These are phyloP conservation scores for Mixornis gularis DNA, from an alignment of 2,113 vertebrate species.

Conservation along the genomic window DNA sequence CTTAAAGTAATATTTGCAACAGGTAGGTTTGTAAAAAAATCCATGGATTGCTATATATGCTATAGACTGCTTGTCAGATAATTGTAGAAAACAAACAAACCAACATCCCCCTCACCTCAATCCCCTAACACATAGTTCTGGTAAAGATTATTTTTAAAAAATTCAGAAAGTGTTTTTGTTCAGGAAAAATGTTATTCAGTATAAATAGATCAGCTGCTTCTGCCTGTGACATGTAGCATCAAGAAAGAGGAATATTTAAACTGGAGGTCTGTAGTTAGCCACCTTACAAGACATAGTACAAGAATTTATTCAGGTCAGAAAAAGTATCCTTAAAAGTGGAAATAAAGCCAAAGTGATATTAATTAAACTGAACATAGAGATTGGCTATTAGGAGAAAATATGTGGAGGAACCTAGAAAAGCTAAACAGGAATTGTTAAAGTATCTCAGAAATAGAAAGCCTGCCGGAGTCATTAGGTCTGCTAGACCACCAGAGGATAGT, in stretches of 20 bases:
- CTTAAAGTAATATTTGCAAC: not conserved
- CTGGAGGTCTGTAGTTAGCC: not conserved
- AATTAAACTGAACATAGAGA: slow-evolving; percentile 7
- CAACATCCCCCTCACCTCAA: not conserved
- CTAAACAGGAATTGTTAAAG: not conserved
- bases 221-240: not conserved
- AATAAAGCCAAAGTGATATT: not conserved
- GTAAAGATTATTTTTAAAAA: not conserved
- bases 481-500: slow-evolving; percentile 17
- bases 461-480: slow-evolving; percentile 2
- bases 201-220: not conserved
- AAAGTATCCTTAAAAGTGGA: slow-evolving; percentile 7
- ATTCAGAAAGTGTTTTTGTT: not conserved
- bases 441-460: not conserved
- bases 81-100: not conserved
- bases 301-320: slow-evolving; percentile 27
- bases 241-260: slow-evolving; percentile 1
- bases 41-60: not conserved
- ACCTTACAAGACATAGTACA: not conserved
- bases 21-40: not conserved
- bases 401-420: not conserved
- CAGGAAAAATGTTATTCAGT: not conserved
- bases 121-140: not conserved
- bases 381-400: not conserved
- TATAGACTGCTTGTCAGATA: not conserved